A percentile compares a stretch with the other conserved stretches of the same genome.
Conservation (phyloP, 2,113 vertebrate genomes). For the Strix uralensis region DNA sequence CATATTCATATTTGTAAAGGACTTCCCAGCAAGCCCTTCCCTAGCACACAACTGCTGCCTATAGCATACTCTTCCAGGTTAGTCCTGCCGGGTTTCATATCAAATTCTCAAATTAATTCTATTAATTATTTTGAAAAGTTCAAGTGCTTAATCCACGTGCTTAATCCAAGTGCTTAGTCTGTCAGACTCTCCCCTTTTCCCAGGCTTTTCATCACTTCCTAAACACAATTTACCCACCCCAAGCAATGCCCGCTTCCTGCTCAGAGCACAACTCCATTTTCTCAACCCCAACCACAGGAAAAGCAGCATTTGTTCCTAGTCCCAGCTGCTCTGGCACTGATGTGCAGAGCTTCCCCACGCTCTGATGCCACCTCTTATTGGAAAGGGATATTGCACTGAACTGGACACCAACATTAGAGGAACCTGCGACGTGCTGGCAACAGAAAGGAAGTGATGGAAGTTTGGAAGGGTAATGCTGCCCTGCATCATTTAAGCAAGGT, state of each 20-base stretch:
- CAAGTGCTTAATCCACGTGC: neutral
- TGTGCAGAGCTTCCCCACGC: neutral
- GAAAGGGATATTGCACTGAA: neutral
- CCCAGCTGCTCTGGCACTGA: neutral
- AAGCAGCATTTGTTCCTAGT: neutral
- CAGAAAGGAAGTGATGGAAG: neutral
- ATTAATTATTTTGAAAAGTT: neutral
- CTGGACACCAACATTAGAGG: accelerated
- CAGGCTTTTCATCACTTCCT: neutral
- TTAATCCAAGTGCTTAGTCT: no score
- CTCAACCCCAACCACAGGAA: neutral
- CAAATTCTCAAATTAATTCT: neutral
- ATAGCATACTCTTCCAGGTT: accelerated
- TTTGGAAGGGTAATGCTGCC: accelerated
- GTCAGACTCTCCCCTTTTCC: neutral
- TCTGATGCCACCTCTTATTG: neutral
- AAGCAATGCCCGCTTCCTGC: neutral
- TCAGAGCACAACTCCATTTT: neutral
- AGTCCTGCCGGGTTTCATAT: neutral
- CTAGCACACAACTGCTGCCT: neutral
- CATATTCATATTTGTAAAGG: neutral
- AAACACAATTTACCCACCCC: neutral
- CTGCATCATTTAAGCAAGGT: neutral
- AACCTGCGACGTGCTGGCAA: neutral
- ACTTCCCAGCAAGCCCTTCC: neutral